Evolutionary conservation across 2,888 invertebrate species (phyloP).

Genomic region (Tipula confusa): DNA sequence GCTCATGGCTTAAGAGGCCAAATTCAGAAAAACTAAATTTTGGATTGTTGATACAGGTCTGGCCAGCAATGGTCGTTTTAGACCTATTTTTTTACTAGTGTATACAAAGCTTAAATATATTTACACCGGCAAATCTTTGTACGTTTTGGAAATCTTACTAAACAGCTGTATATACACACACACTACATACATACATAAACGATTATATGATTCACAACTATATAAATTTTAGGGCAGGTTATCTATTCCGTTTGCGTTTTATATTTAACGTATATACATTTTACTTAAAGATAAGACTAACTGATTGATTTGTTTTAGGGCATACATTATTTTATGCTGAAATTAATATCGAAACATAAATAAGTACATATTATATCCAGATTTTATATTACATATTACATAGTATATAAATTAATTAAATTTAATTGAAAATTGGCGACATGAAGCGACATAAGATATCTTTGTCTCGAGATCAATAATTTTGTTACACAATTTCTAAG

Average conservation of each 20-base stretch:
- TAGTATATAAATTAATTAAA: not conserved
- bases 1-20: no score
- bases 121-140: not conserved
- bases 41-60: no score
- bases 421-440: conserved; percentile 25
- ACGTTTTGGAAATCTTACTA: no score
- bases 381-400: not conserved
- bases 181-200: not conserved
- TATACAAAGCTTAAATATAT: not conserved
- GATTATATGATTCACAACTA: not conserved
- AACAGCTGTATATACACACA: no score
- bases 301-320: not conserved
- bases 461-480: not conserved
- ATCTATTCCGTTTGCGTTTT: not conserved
- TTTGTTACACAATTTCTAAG: not conserved
- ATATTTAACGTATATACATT: not conserved
- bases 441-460: not conserved
- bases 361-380: not conserved
- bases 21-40: no score
- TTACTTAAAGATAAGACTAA: not conserved
- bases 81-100: no score
- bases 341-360: not conserved
- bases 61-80: no score
- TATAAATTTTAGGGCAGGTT: not conserved
- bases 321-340: not conserved